Conservation (phyloP, 1,140 invertebrate genomes). For the Hyles vespertilio region DNA sequence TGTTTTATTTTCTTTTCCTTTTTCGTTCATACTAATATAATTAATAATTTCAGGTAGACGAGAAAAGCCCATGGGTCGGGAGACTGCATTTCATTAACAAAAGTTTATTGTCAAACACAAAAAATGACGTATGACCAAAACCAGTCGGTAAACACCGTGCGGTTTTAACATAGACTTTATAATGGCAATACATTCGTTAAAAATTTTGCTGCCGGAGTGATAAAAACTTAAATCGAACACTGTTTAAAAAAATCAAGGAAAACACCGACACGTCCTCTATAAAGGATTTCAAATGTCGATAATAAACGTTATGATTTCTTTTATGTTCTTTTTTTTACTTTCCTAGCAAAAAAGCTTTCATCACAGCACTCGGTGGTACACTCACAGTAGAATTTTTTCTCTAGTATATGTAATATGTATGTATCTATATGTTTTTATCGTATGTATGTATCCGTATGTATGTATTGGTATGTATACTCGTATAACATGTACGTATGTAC, state of each 20-base stretch:
- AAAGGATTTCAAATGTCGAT: conserved; percentile 15
- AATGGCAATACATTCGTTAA: background rate
- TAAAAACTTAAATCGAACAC: conserved; percentile 2
- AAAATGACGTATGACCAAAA: conserved; percentile 56
- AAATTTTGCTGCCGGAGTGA: background rate
- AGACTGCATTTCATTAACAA: conserved; percentile 68
- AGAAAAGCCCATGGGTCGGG: conserved; percentile 68
- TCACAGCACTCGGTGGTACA: conserved; percentile 70
- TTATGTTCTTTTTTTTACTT: conserved; percentile 65
- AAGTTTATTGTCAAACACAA: conserved; percentile 46
- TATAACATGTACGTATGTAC: conserved; percentile 35
- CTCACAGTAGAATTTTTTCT: conserved; percentile 58
- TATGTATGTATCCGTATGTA: conserved; percentile 32
- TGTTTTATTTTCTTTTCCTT: conserved; percentile 41
- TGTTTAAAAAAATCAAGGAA: conserved; percentile 1
- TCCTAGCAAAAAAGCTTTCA: conserved; percentile 65
- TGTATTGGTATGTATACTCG: conserved; percentile 34
- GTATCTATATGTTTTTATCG: too few species aligned
- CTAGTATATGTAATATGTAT: conserved; percentile 24
- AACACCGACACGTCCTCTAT: background rate
- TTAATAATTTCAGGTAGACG: conserved; percentile 74
- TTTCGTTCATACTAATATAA: conserved; percentile 73
- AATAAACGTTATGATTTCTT: conserved; percentile 65
- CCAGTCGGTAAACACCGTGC: conserved; percentile 26
- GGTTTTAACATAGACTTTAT: background rate